A percentile compares a stretch with the other conserved stretches of the same genome.
These are phyloP conservation scores for Symphodus melops DNA, from an alignment of 2,113 vertebrate genomes.

Conservation along the genomic window DNA sequence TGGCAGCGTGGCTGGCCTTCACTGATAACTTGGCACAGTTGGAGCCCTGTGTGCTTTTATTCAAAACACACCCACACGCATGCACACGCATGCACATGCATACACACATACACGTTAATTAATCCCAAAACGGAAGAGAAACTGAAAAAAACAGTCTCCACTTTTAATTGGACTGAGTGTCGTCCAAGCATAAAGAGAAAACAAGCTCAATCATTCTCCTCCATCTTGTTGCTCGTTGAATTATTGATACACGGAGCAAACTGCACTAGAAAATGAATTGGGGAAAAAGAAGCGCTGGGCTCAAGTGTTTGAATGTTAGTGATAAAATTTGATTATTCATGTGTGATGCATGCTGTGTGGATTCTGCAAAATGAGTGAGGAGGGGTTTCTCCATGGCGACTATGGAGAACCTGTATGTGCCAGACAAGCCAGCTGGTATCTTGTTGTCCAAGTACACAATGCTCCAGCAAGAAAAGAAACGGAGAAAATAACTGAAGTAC, in stretches of 20 bases:
- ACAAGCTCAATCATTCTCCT: conserved; percentile 74
- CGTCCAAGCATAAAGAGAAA: conserved; percentile 75
- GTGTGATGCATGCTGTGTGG: conserved; percentile 66
- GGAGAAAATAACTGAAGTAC: conserved; percentile 20
- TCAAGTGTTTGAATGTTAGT: conserved; percentile 56
- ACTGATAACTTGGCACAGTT: conserved; percentile 78
- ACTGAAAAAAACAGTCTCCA: conserved; percentile 50
- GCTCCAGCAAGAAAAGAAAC: conserved; percentile 39
- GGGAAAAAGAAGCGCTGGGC: conserved; percentile 29
- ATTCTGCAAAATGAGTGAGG: conserved; percentile 55
- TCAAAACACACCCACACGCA: conserved; percentile 40
- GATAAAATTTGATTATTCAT: conserved; percentile 70
- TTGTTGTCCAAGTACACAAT: conserved; percentile 61
- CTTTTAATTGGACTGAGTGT: conserved; percentile 81
- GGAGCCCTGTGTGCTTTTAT: conserved; percentile 33
- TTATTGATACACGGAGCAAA: conserved; percentile 74
- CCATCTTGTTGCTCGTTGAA: conserved; percentile 77
- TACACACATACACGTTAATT: conserved; percentile 68
- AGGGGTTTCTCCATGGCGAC: conserved; percentile 65
- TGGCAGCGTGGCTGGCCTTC: conserved; percentile 74
- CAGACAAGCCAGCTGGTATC: conserved; percentile 71
- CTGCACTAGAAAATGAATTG: conserved; percentile 58
- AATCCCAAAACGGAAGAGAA: conserved; percentile 71
- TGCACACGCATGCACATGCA: conserved; percentile 23
- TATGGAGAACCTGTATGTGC: conserved; percentile 65